Base-by-base conservation (phyloP, 1,140 invertebrate genomes). In the Nixonia krombeini region DNA sequence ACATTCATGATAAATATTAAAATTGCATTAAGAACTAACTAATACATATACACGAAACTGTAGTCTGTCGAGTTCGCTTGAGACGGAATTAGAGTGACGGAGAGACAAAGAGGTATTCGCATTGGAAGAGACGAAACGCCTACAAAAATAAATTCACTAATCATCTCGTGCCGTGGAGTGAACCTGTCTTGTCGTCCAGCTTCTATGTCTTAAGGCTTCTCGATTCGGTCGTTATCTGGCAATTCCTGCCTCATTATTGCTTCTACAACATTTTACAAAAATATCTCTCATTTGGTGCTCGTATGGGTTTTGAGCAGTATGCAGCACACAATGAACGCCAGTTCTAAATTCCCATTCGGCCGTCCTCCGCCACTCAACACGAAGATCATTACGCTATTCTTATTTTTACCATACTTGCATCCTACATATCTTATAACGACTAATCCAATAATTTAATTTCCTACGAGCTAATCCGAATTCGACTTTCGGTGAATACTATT, bases 91-190 rank as follows among this genome's bases (percentile, higher is more conserved):
- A 45, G 61, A 74, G 65, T 47, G 44, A 58, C 57, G 57, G 63
- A 66, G 57, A 57, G 66, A 65, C 59, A 59, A 40, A 63, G 37
- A 61, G 44, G 37, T 62, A 21, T 61, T 16, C 37, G 26, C 38
- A 57, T 29, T 62, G 31, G 26, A 31, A 42, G 9, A 37, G 37
- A 33, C 13, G 17, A 53, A 50, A 41, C 37, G 50, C 59, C 57
- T 77, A 80, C 35, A 79, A 80, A 79, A 79, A 80, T 78, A 80
- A 76, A 72, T 76, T 67, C 37, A 57, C 16, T 65, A 61, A 61
- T 51, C n/a, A 50, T 58, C 26, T 26, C 26, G 33, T 31, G 31
- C 37, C 29, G 41, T 21, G n/a, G 17, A 50, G 29, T 37, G 12
- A 46, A 49, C n/a, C n/a, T 18, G 12, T 45, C 21, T 55, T 31